Evolutionary conservation across 2,888 invertebrate genomes (phyloP).

Genomic region (Leistus spinibarbis): DNA sequence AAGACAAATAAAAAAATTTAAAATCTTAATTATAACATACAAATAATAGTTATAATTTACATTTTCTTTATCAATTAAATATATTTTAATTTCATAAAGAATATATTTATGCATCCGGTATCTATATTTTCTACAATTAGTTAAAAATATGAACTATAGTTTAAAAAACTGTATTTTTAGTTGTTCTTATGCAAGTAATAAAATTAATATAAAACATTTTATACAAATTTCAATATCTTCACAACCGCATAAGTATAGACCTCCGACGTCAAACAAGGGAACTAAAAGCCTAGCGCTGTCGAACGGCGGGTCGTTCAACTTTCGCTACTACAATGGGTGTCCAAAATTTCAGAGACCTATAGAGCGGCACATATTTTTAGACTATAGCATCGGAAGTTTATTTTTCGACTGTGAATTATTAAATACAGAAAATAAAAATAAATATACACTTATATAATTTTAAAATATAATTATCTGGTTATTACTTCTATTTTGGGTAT

Average conservation of each 20-base stretch:
- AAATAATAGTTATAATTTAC: background rate
- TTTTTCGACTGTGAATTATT: too few relatives aligned
- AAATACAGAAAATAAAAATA: too few relatives aligned
- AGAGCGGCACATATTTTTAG: background rate
- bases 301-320: conserved; percentile 17
- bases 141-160: too few relatives aligned
- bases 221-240: background rate
- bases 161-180: background rate
- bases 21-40: background rate
- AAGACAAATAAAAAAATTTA: too few relatives aligned
- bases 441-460: too few relatives aligned
- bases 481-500: too few relatives aligned
- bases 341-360: conserved; percentile 10
- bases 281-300: background rate
- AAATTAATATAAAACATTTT: background rate
- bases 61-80: background rate
- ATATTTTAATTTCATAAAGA: too few relatives aligned
- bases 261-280: background rate
- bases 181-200: background rate
- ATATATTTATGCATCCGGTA: too few relatives aligned
- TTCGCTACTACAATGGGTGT: conserved; percentile 28
- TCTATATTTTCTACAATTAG: too few relatives aligned
- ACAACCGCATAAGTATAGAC: background rate
- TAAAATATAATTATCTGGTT: too few relatives aligned
- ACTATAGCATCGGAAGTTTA: background rate